phyloP scores from a whole-genome alignment of 1,140 invertebrate genomes.

The Camponotus vicinus region DNA sequence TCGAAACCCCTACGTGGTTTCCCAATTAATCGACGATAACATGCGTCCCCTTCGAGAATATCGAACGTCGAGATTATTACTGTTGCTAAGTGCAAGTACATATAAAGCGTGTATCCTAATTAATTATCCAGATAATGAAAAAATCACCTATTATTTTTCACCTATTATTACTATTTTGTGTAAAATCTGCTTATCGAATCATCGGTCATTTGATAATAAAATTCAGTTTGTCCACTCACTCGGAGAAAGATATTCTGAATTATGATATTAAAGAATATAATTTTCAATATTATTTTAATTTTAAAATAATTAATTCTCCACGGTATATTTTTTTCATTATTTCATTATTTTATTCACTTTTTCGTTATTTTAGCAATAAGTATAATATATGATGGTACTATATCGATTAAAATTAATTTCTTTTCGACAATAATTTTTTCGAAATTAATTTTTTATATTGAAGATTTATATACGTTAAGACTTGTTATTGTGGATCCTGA shows the following conservation, averaged over 20 bases:
- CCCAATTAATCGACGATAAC: constrained; percentile 59
- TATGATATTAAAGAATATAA: background rate
- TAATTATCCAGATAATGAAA: background rate
- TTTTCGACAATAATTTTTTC: background rate
- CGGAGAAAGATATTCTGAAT: background rate
- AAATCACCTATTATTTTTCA: background rate
- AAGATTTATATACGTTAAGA: background rate
- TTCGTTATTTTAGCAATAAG: background rate
- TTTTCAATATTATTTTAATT: background rate
- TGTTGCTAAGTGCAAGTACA: constrained; percentile 24
- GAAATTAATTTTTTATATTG: constrained; percentile 4
- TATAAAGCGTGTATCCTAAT: background rate
- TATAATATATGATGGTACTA: background rate
- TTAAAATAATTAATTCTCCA: background rate
- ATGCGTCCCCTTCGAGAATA: constrained; percentile 16
- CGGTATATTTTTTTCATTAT: background rate
- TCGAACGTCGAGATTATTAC: constrained; percentile 21
- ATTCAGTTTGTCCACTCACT: background rate
- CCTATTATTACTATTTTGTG: background rate
- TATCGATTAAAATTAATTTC: background rate
- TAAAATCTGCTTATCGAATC: background rate
- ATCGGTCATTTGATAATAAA: constrained; percentile 21
- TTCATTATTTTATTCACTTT: background rate
- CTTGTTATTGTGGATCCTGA: background rate
- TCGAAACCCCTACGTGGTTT: constrained; percentile 33